Conservation (phyloP, 2,797 vertebrate genomes). For the Hoplostethus mediterraneus region DNA sequence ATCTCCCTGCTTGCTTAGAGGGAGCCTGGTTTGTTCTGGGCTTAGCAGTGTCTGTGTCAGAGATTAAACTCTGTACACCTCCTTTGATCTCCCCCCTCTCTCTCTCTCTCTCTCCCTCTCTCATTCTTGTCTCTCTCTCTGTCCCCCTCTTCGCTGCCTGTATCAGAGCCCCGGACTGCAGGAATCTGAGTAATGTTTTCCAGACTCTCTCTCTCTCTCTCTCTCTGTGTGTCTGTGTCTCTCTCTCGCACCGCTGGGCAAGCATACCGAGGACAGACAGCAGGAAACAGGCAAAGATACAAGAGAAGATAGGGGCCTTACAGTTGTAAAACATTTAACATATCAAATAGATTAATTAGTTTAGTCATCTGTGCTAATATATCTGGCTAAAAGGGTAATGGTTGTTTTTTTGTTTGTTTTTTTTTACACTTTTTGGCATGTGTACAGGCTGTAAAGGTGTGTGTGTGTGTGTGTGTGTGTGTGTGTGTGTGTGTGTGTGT, state of each 20-base stretch:
- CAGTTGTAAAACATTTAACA: slow-evolving; percentile 12
- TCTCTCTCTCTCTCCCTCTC: neutral
- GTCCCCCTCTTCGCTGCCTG: slow-evolving; percentile 41
- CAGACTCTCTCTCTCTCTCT: slow-evolving; percentile 64
- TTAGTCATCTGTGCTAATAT: slow-evolving; percentile 18
- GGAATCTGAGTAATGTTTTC: slow-evolving; percentile 83
- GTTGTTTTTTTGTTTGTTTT: too few relatives aligned
- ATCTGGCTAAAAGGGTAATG: neutral
- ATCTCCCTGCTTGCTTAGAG: neutral
- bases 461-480: slow-evolving; percentile 11
- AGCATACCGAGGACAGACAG: slow-evolving; percentile 33
- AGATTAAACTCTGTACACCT: slow-evolving; percentile 28
- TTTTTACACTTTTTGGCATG: slow-evolving; percentile 2
- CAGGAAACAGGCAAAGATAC: slow-evolving; percentile 50
- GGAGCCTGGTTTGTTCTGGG: neutral
- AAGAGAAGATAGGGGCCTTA: slow-evolving; percentile 20
- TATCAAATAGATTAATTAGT: neutral
- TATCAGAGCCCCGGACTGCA: slow-evolving; percentile 69
- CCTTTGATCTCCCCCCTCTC: slow-evolving; percentile 14
- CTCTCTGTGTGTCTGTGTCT: slow-evolving; percentile 10
- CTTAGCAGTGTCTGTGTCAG: slow-evolving; percentile 17
- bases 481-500: slow-evolving; percentile 38
- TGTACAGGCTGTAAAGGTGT: slow-evolving; percentile 32
- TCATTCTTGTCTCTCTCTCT: neutral
- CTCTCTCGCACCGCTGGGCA: slow-evolving; percentile 42